Percentiles rank a stretch among this genome's conserved stretches.
Conservation (phyloP, 2,113 vertebrate species). For the Micronycteris hirsuta region DNA sequence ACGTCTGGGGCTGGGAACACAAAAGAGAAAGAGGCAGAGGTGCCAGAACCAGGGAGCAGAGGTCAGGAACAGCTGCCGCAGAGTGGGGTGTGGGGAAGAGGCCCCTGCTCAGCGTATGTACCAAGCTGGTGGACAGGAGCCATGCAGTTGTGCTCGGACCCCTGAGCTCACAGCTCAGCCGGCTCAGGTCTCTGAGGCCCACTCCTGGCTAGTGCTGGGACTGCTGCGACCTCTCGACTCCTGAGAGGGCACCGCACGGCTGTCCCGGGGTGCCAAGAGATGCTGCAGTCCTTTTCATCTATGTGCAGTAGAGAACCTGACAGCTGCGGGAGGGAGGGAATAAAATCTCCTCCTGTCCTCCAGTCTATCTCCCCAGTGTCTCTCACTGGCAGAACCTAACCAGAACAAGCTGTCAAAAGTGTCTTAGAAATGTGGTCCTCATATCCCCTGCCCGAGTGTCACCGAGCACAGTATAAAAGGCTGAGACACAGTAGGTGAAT, state of each 20-base stretch:
- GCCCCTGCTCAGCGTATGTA: too few relatives aligned
- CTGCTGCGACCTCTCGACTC: neutral
- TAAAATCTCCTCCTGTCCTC: neutral
- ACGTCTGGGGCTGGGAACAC: neutral
- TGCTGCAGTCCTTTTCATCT: neutral
- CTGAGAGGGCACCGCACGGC: neutral
- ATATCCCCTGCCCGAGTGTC: neutral
- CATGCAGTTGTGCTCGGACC: neutral
- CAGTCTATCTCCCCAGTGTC: neutral
- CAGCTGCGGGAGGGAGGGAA: neutral
- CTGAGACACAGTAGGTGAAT: neutral
- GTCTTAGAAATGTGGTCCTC: neutral
- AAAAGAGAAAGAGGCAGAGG: neutral
- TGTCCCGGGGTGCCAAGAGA: neutral
- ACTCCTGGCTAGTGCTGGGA: neutral
- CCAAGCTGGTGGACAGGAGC: neutral
- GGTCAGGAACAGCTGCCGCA: neutral
- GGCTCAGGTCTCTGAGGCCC: neutral
- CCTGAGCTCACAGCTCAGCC: neutral
- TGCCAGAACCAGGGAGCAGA: neutral
- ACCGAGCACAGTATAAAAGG: neutral
- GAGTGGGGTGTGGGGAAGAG: neutral
- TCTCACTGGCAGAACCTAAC: neutral
- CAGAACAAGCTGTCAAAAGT: neutral
- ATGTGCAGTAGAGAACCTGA: neutral